Conservation (phyloP, 2,797 vertebrate species). For the Erethizon dorsatum region DNA sequence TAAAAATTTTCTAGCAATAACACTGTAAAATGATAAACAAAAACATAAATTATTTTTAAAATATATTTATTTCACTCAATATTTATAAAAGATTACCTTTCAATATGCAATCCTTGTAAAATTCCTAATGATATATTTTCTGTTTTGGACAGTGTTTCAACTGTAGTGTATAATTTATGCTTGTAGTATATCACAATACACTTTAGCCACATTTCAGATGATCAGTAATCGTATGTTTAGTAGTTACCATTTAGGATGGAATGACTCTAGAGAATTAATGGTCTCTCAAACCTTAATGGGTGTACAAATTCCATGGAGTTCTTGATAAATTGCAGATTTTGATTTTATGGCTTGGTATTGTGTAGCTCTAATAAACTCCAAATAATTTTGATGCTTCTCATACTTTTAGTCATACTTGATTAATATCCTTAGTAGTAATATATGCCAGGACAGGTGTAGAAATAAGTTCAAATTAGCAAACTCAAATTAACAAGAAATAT, state of each 20-base stretch:
- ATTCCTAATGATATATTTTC: background rate
- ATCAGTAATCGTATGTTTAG: background rate
- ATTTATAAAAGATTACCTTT: background rate
- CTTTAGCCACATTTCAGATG: background rate
- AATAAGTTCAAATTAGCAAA: background rate
- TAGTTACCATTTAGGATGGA: background rate
- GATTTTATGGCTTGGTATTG: background rate
- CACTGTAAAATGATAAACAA: background rate
- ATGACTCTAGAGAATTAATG: background rate
- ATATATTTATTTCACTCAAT: background rate
- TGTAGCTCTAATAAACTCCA: background rate
- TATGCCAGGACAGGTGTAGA: background rate
- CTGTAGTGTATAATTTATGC: background rate
- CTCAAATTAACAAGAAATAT: background rate
- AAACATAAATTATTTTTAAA: background rate
- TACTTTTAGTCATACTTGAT: background rate
- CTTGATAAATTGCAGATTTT: background rate
- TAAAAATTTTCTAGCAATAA: background rate
- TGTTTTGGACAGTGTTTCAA: background rate
- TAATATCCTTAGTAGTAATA: background rate
- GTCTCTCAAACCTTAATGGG: background rate
- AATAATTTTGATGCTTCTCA: background rate
- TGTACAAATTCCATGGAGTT: background rate
- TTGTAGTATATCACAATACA: background rate
- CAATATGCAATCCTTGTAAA: background rate